Evolutionary conservation across 2,797 vertebrate genomes (phyloP), one percentile per base, ranked within the genome.

Genomic region (Antrozous pallidus): DNA sequence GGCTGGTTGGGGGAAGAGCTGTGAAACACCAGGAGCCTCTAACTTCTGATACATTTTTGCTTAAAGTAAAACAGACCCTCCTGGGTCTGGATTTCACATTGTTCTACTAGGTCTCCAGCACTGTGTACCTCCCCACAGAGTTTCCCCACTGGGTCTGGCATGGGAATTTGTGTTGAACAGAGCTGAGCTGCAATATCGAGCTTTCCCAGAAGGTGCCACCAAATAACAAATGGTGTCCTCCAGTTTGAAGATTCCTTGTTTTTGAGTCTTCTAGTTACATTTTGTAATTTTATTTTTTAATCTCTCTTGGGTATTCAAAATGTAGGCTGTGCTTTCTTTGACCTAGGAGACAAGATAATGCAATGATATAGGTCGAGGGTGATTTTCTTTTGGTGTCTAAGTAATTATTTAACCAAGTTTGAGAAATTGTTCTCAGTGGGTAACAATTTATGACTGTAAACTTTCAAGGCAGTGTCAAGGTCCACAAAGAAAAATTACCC

Each of bases 151-250:
- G 88, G n/a, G 1, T 77, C 94, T 69, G 91, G 63, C 75, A 28
- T 83, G 26, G 42, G 18, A 90, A 88, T 96, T 93, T 80, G 70
- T 96, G 84, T 92, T 82, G 70, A 80, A 82, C 91, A 96, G 91
- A 96, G 91, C 89, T 93, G 84, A 97, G 87, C 88, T 94, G 94
- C 81, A 96, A 69, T 96, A 85, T 93, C 93, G 49, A 86, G 70
- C 95, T 90, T 95, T 95, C 88, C 95, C 93, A 96, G 95, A 95
- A 96, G 94, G 89, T 96, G 95, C 95, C 94, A 96, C 94, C 91
- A 95, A 71, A 90, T 92, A 91, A 94, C 93, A 97, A 96, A 95
- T 91, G 88, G 93, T 90, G 58, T 91, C 88, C 22, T 91, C 71
- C 31, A 65, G 33, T 63, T 69, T 13, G 70, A 70, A 28, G 77